Percentiles rank a stretch among this genome's conserved stretches.
These are phyloP conservation scores for Coturnix japonica DNA, from an alignment of 2,113 vertebrate genomes.

Conservation along the genomic window DNA sequence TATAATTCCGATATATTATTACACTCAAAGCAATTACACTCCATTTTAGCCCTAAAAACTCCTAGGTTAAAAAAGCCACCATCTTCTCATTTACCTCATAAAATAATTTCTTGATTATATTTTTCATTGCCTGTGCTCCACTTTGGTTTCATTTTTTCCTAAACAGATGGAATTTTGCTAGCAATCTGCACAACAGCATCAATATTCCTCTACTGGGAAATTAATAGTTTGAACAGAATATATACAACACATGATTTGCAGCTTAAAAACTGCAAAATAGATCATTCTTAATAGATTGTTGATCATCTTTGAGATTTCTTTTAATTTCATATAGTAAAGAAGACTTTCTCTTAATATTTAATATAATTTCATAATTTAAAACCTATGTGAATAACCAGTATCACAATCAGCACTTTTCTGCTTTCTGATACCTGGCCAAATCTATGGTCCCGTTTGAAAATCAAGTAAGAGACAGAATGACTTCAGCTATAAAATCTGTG, in stretches of 20 bases:
- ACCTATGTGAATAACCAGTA: neutral
- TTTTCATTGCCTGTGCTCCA: neutral
- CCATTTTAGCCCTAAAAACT: neutral
- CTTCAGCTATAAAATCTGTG: rapidly evolving
- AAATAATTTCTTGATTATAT: neutral
- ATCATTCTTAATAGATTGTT: neutral
- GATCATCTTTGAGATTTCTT: no score
- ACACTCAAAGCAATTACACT: neutral
- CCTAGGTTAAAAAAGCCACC: neutral
- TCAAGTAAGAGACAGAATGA: rapidly evolving
- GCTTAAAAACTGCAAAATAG: neutral
- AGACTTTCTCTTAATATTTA: neutral
- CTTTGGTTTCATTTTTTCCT: neutral
- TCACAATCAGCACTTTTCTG: neutral
- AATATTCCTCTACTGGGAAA: neutral
- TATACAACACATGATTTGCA: neutral
- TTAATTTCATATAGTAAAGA: neutral
- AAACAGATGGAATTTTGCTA: neutral
- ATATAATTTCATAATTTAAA: neutral
- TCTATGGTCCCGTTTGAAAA: neutral
- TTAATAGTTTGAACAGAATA: neutral
- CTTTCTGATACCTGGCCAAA: neutral
- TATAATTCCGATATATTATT: neutral
- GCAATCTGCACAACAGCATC: neutral
- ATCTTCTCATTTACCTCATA: neutral